phyloP scores from a whole-genome alignment of 2,797 vertebrate species.

The Aphelocoma californica region DNA sequence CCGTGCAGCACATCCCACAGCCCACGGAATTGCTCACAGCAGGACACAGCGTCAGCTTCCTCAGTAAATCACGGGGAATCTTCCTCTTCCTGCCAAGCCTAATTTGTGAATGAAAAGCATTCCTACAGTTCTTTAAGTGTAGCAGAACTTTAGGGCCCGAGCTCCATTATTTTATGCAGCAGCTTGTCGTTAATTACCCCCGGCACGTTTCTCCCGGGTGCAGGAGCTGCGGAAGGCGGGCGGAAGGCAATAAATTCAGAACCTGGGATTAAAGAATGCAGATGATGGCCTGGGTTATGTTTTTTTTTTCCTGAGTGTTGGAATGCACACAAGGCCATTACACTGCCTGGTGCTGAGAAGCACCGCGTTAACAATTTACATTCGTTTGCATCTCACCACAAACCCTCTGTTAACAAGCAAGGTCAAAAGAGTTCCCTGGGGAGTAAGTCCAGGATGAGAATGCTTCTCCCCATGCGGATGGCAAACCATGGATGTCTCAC shows the following conservation, averaged over 20 bases:
- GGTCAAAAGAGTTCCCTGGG: neutral
- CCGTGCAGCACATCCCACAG: neutral
- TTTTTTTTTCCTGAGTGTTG: neutral
- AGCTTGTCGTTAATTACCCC: neutral
- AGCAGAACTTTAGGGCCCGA: neutral
- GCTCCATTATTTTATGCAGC: neutral
- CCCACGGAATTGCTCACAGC: neutral
- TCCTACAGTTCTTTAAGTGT: neutral
- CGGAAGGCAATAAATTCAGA: neutral
- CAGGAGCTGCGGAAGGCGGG: neutral
- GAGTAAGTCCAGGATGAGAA: neutral
- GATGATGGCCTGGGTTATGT: neutral
- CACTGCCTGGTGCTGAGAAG: neutral
- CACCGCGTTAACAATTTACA: neutral
- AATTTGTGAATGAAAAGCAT: neutral
- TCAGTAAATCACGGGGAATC: neutral
- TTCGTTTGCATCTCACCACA: neutral
- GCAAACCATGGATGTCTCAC: neutral
- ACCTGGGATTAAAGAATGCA: neutral
- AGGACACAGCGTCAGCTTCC: neutral
- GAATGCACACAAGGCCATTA: neutral
- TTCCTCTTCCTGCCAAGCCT: neutral
- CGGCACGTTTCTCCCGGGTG: rapidly evolving
- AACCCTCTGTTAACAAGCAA: neutral
- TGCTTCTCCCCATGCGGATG: neutral